Evolutionary conservation across 1,140 invertebrate genomes (phyloP), one percentile per base, ranked within the genome.

Genomic region (Drosophila serrata): DNA sequence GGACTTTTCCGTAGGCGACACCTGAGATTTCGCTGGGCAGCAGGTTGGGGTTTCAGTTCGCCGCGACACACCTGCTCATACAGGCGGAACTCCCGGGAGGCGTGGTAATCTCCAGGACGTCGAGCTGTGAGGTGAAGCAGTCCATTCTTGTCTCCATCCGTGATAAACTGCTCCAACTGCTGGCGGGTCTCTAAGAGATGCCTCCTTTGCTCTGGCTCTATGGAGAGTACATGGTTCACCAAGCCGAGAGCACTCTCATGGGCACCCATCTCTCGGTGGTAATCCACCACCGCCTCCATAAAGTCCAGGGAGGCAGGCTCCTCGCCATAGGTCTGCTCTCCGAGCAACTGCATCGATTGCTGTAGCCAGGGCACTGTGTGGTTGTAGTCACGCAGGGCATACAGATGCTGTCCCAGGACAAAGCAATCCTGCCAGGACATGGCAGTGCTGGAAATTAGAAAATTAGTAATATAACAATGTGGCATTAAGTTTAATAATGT

Each of bases 311-410:
- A 68, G 9, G 58, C 46, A 0, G 75, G 27, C 24, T 86, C 87
- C 24, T 75, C 24, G 13, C 64, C 64, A 29, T 90, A 86, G 45
- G 64, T 72, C 42, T 90, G 72, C 12, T 69, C 19, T 0, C 40
- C 75, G 27, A 91, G 57, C 51, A 91, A 57, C 57, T 90, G 67
- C 77, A 87, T 90, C 9, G 98, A 97, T 93, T 99, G 97, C 57
- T 96, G 95, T 97, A 99, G 98, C 99, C 98, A 99, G 15, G 97
- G 93, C 2, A 97, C 95, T 0, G 98, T 92, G 91, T 99, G 98
- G 87, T 97, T 98, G 92, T 96, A 98, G 93, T 99, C 98, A n/a
- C 96, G 96, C 80, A 96, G 95, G 85, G 97, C 97, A 93, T 99
- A 99, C 12, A 97, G 95, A 81, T 98, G 96, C 70, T 98, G 95